Percentiles rank a stretch among this genome's conserved stretches.
phyloP scores from a whole-genome alignment of 2,113 vertebrate genomes.

The Proteles cristata region DNA sequence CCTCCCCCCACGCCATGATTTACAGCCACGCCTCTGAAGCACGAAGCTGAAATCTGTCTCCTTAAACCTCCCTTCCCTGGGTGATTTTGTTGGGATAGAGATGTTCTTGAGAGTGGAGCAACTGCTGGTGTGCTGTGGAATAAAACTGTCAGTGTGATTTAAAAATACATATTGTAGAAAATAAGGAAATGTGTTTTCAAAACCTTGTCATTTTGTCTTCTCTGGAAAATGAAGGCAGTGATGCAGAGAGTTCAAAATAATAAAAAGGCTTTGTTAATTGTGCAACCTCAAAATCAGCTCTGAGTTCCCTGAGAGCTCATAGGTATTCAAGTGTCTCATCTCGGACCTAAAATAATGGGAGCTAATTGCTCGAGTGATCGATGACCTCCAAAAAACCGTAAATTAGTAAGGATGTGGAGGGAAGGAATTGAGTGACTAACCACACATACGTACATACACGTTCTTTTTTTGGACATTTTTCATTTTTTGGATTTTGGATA shows the following conservation, averaged over 20 bases:
- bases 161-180: slow-evolving; percentile 72
- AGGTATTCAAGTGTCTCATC: background rate
- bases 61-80: slow-evolving; percentile 56
- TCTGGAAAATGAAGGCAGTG: slow-evolving; percentile 51
- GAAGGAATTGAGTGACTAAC: background rate
- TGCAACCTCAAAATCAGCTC: background rate
- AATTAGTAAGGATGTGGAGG: background rate
- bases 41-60: slow-evolving; percentile 58
- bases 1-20: slow-evolving; percentile 45
- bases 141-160: slow-evolving; percentile 73
- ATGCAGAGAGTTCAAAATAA: slow-evolving; percentile 19
- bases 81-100: slow-evolving; percentile 28
- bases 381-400: background rate
- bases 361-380: background rate
- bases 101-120: slow-evolving; percentile 52
- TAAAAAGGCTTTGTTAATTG: slow-evolving; percentile 47
- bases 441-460: background rate
- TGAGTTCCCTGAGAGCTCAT: background rate
- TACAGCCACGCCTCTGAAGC: slow-evolving; percentile 51
- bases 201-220: slow-evolving; percentile 56
- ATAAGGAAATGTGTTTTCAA: slow-evolving; percentile 43
- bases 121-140: background rate
- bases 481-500: background rate
- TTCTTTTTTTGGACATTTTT: background rate
- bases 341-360: background rate